Percentiles rank a stretch among this genome's conserved stretches.
These are phyloP conservation scores for Rhodophaea formosa DNA, from an alignment of 2,888 invertebrate genomes.

Conservation along the genomic window DNA sequence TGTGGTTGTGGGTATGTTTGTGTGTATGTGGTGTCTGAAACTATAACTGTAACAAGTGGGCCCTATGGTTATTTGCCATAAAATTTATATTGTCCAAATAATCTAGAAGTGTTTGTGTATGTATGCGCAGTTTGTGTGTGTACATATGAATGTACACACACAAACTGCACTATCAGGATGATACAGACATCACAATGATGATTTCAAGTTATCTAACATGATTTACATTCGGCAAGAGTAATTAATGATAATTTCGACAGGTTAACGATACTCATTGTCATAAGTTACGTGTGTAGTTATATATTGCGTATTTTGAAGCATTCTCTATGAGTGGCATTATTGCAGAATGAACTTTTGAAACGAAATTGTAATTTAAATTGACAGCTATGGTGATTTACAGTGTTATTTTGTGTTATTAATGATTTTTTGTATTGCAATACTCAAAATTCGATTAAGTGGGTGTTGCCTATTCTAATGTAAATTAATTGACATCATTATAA, in stretches of 20 bases:
- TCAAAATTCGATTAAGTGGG: not conserved
- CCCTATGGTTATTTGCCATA: too few species aligned
- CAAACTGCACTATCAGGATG: too few species aligned
- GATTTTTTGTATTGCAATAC: not conserved
- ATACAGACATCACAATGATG: not conserved
- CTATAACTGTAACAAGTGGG: too few species aligned
- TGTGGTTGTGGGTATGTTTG: too few species aligned
- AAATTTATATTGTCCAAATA: too few species aligned
- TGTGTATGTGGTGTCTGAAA: too few species aligned
- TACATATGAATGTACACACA: too few species aligned
- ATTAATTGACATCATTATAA: not conserved
- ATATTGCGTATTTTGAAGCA: constrained; percentile 3
- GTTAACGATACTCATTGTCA: constrained; percentile 10
- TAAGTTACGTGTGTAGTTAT: not conserved
- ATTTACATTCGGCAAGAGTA: constrained; percentile 2
- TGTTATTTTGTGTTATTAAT: not conserved
- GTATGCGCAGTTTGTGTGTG: too few species aligned
- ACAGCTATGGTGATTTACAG: not conserved
- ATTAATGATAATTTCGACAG: constrained; percentile 18
- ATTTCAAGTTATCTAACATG: not conserved
- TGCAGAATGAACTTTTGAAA: not conserved
- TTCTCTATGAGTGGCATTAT: not conserved
- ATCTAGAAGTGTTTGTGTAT: too few species aligned
- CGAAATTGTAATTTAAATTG: not conserved
- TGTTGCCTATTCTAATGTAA: not conserved